Base-by-base conservation (phyloP, 2,113 vertebrate species). In the Heterocephalus glaber region DNA sequence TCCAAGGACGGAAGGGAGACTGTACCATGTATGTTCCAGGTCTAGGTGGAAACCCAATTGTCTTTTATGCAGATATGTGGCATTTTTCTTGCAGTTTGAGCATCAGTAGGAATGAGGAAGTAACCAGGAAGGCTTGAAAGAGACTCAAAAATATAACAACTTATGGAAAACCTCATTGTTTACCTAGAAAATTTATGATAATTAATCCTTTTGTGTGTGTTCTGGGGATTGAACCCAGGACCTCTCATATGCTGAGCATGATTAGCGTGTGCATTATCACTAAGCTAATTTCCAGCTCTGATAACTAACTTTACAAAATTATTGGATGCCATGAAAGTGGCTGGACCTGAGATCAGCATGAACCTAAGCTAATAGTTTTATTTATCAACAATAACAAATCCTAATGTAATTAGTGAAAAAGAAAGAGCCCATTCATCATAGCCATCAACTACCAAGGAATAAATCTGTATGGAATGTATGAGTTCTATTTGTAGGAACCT, bases 41-140 rank as follows among this genome's bases (percentile, higher is more conserved):
- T 33, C 63, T 79, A 47, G 30, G 1, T 68, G 14, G n/a, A 38
- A 7, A 24, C n/a, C 2, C 60, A 66, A 1, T 76, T 92, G 84
- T n/a, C 44, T 5, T n/a, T 26, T 12, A 49, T 5, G 4, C n/a
- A 22, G 44, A 6, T 63, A 22, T 28, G 7, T 52, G 63, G 65
- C 41, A 89, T n/a, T 85, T 92, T 88, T 58, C 77, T 83, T 82
- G 81, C 38, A 92, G 30, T 83, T 92, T 92, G 82, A 26, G 17
- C 82, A 60, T 95, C 52, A 41, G 4, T 58, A 60, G 52, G 82
- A 44, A 65, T 5, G 65, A 54, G 22, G 17, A 33, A 90, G 72
- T 74, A 30, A 30, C 49, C 11, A 33, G 70, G 60, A 65, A 68
- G 52, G 54, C 86, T 65, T 89, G 60, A 76, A 80, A 9, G 74